Conservation (phyloP, 1,140 invertebrate species). For the Homarus americanus region DNA sequence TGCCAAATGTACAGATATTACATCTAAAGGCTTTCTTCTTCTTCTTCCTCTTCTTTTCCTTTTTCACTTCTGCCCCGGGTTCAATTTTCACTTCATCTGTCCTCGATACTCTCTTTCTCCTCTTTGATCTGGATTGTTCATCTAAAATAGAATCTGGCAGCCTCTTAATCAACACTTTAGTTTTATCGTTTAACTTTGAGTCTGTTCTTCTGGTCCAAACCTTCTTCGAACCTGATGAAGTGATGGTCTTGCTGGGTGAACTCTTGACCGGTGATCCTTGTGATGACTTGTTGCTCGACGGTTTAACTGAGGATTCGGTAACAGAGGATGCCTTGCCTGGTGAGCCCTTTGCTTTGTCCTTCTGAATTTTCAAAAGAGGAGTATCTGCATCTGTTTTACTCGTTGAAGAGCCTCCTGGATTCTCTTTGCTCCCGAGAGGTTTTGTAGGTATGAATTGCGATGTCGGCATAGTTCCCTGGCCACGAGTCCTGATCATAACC, state of each 20-base stretch:
- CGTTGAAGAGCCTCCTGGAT: conserved; percentile 8
- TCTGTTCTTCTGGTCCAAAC: conserved; percentile 6
- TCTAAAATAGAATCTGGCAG: conserved; percentile 66
- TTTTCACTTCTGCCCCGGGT: background rate
- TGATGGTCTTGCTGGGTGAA: background rate
- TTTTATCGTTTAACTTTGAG: conserved; percentile 47
- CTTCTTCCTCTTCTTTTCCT: conserved; percentile 54
- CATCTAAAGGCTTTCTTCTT: conserved; percentile 72
- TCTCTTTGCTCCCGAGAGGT: conserved; percentile 71
- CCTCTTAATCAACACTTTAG: conserved; percentile 67
- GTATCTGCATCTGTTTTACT: conserved; percentile 26
- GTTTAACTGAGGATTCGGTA: conserved; percentile 18
- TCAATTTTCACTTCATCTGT: background rate
- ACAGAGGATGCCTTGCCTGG: conserved; percentile 4
- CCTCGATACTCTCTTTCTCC: conserved; percentile 19
- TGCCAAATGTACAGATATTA: conserved; percentile 60
- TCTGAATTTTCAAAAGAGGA: background rate
- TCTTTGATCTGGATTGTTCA: conserved; percentile 55
- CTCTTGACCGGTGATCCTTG: background rate
- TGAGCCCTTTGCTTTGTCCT: conserved; percentile 15
- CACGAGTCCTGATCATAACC: conserved; percentile 74
- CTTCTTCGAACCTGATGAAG: background rate
- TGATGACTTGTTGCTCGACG: background rate
- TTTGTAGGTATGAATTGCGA: conserved; percentile 75
- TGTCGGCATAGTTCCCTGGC: conserved; percentile 75